Base-by-base conservation (phyloP, 1,140 invertebrate genomes). In the Drosophila yakuba region DNA sequence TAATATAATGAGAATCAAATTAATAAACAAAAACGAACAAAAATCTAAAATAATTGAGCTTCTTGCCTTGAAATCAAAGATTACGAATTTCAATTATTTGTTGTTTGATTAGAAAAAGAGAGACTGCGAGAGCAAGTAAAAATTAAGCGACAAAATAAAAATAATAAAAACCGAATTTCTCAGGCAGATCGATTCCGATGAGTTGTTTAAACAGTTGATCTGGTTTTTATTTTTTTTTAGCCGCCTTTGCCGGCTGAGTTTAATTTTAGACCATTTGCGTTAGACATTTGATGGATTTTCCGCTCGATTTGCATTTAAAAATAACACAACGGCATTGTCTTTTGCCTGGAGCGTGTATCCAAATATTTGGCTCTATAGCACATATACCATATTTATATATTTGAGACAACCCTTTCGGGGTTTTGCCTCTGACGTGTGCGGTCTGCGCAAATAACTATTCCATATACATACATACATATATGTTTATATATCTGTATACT, bases 191-290 rank as follows among this genome's bases (percentile, higher is more conserved):
- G 74, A 85, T 82, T 78, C 71, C 71, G 74, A 85, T 88, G 63
- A 67, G 39, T 51, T 86, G 66, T 88, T 86, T 86, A 64, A 77
- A 86, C 82, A 86, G 82, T 86, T 86, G 59, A 84, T 72, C 54
- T 79, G 44, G 23, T 44, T 52, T 45, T n/a, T n/a, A n/a, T n/a
- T n/a, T n/a, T n/a, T n/a, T 50, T 23, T 17, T 17, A 17, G 8
- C 8, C 32, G 15, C 6, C 17, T 12, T 44, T 15, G 54, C 25
- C 47, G 66, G 58, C 59, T 62, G 44, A 35, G 39, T 86, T 76
- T 88, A 86, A 83, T 69, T 88, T 83, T 83, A 82, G 75, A 66
- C 66, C 67, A 44, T 61, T 74, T 68, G 23, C 45, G 57, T 74
- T 78, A 62, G 78, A 75, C 69, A 66, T 64, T 72, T 55, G 38